phyloP scores from a whole-genome alignment of 2,113 vertebrate species.

The Osmerus mordax region DNA sequence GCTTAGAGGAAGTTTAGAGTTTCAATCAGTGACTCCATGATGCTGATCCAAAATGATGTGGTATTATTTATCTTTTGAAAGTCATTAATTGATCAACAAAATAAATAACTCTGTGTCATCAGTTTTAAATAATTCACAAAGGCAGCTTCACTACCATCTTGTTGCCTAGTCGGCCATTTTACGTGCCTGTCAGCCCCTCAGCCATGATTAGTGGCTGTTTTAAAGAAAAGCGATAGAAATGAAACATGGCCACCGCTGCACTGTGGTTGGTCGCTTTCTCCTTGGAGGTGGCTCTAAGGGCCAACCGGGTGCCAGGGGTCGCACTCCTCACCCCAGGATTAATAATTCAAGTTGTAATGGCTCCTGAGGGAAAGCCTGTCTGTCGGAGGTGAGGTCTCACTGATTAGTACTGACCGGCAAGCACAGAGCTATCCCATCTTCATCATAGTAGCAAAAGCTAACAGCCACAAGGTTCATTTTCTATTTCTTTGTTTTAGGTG shows the following conservation, averaged over 20 bases:
- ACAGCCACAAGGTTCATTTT: conserved; percentile 6
- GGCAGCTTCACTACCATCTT: background rate
- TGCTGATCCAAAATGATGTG: no score
- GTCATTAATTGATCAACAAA: background rate
- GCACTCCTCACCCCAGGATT: conserved; percentile 45
- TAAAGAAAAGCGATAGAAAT: conserved; percentile 45
- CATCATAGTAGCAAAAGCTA: conserved; percentile 3
- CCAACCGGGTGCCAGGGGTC: conserved; percentile 51
- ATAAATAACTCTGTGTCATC: conserved; percentile 2
- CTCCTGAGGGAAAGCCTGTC: background rate
- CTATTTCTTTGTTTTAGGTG: background rate
- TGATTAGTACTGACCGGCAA: background rate
- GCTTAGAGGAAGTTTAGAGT: conserved; percentile 6
- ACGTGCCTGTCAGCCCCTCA: conserved; percentile 6
- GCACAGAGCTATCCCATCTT: background rate
- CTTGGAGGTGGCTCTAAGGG: conserved; percentile 33
- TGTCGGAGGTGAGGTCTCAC: background rate
- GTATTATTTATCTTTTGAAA: background rate
- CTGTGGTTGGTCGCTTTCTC: conserved; percentile 61
- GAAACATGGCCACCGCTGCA: conserved; percentile 28
- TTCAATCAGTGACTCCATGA: background rate
- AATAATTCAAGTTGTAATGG: conserved; percentile 31
- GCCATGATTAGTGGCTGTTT: conserved; percentile 37
- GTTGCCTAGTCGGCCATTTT: conserved; percentile 14
- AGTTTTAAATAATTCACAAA: background rate